Evolutionary conservation across 2,797 vertebrate genomes (phyloP).

Genomic region (Adrianichthys oophorus): DNA sequence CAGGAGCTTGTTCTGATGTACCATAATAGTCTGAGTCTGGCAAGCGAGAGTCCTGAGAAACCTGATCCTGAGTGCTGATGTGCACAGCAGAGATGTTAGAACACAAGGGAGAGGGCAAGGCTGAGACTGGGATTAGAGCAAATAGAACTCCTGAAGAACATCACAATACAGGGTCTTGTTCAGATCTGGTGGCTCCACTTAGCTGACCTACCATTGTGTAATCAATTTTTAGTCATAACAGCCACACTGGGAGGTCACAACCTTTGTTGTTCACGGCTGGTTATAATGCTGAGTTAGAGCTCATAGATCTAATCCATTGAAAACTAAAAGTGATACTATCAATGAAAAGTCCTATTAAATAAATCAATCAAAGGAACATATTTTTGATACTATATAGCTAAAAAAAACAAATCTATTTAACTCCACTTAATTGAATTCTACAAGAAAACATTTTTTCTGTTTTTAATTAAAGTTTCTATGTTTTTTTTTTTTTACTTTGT

Average conservation of each 20-base stretch:
- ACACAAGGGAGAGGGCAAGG: conserved; percentile 48
- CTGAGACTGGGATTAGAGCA: conserved; percentile 55
- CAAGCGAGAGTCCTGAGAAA: conserved; percentile 59
- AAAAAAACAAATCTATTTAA: no score
- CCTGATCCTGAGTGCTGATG: conserved; percentile 54
- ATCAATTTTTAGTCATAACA: conserved; percentile 76
- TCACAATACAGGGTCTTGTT: conserved; percentile 62
- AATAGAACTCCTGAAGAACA: conserved; percentile 54
- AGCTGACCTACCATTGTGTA: conserved; percentile 58
- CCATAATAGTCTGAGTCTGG: conserved; percentile 34
- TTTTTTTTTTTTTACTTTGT: conserved; percentile 41
- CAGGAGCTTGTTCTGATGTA: conserved; percentile 34
- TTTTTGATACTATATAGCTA: no score
- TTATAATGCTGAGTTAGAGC: conserved; percentile 64
- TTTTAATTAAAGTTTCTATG: conserved; percentile 24
- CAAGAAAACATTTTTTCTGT: background rate
- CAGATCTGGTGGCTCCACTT: conserved; percentile 61
- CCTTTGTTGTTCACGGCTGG: conserved; percentile 59
- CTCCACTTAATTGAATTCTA: conserved; percentile 4
- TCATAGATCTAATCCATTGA: conserved; percentile 41
- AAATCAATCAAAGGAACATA: conserved; percentile 5
- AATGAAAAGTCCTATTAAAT: conserved; percentile 25
- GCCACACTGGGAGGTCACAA: conserved; percentile 68
- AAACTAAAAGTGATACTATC: conserved; percentile 8
- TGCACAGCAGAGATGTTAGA: conserved; percentile 55